These are phyloP conservation scores for Arctopsyche grandis DNA, from an alignment of 1,140 invertebrate genomes.

Conservation along the genomic window DNA sequence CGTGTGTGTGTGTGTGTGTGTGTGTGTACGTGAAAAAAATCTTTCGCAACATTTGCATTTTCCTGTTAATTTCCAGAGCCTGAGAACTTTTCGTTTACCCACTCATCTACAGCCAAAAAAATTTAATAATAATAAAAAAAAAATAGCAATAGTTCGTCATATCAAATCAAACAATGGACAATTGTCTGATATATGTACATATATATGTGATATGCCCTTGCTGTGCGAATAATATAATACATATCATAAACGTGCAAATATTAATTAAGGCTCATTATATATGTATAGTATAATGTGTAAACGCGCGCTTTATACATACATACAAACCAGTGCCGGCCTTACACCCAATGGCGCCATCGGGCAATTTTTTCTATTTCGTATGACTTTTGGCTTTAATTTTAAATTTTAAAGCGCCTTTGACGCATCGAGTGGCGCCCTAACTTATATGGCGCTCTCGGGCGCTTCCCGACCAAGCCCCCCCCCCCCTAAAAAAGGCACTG, in stretches of 20 bases:
- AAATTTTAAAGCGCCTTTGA: no score
- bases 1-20: neutral
- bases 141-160: neutral
- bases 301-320: neutral
- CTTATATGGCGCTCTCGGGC: no score
- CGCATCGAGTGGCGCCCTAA: no score
- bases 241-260: neutral
- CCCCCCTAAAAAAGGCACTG: no score
- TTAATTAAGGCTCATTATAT: neutral
- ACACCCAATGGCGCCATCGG: no score
- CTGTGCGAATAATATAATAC: neutral
- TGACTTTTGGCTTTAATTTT: no score
- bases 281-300: neutral
- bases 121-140: neutral
- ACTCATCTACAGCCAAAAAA: neutral
- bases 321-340: no score
- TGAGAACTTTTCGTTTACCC: neutral
- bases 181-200: neutral
- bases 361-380: no score
- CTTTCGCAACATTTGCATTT: neutral
- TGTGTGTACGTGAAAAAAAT: neutral
- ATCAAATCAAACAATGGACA: neutral
- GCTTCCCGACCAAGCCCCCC: no score
- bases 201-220: neutral
- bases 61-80: neutral